Conservation (phyloP, 2,888 invertebrate species). For the Cistogaster globosa region DNA sequence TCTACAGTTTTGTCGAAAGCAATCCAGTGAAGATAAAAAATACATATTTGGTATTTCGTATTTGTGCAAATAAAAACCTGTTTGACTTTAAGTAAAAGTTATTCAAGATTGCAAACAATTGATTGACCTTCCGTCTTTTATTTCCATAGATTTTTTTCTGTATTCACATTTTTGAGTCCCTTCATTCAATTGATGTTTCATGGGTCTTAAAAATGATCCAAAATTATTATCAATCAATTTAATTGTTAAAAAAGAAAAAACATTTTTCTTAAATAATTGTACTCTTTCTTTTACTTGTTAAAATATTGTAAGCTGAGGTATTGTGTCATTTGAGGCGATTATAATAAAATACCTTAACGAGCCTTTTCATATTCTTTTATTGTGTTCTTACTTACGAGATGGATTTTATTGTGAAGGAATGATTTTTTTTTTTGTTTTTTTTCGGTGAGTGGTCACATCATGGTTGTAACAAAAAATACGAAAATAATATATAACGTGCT, state of each 20-base stretch:
- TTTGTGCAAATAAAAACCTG: too few relatives aligned
- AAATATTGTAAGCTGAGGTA: background rate
- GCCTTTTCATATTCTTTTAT: slow-evolving; percentile 43
- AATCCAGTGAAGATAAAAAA: too few relatives aligned
- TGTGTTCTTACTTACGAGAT: slow-evolving; percentile 16
- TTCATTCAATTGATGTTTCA: too few relatives aligned
- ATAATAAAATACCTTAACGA: slow-evolving; percentile 49
- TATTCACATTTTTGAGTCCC: too few relatives aligned
- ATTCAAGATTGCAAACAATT: too few relatives aligned
- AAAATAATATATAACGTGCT: slow-evolving; percentile 42
- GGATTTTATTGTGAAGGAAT: background rate
- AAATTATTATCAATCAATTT: too few relatives aligned
- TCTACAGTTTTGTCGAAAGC: too few relatives aligned
- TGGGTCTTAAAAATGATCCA: too few relatives aligned
- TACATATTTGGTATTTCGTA: too few relatives aligned
- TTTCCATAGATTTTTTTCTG: too few relatives aligned
- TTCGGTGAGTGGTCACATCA: slow-evolving; percentile 21
- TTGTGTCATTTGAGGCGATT: slow-evolving; percentile 40
- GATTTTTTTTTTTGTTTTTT: background rate
- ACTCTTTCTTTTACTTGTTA: background rate
- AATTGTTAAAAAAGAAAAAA: background rate
- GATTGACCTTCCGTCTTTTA: too few relatives aligned
- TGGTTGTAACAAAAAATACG: slow-evolving; percentile 11
- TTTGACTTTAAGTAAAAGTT: too few relatives aligned
- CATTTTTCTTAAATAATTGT: background rate